Percentiles rank a stretch among this genome's conserved stretches.
Conservation (phyloP, 2,113 vertebrate genomes). For the Anarrhichthys ocellatus region DNA sequence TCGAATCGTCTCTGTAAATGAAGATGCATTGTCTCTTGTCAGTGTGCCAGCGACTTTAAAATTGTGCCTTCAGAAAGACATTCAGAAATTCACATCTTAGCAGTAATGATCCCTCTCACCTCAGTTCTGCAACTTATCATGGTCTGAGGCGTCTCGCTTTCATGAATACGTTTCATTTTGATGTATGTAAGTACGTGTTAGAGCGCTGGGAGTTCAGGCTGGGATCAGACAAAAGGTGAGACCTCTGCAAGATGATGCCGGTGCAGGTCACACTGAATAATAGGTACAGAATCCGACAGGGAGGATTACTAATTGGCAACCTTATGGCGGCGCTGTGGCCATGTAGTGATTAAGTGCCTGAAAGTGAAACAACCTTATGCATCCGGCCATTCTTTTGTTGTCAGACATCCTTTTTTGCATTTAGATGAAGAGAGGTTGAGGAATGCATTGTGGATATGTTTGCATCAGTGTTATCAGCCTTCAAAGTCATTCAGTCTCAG, state of each 20-base stretch:
- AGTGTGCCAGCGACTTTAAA: constrained; percentile 25
- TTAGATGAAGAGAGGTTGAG: constrained; percentile 47
- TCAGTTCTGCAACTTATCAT: constrained; percentile 1
- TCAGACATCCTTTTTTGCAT: constrained; percentile 52
- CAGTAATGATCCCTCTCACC: constrained; percentile 19
- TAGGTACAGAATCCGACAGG: constrained; percentile 37
- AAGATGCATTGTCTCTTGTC: constrained; percentile 42
- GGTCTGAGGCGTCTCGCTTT: constrained; percentile 22
- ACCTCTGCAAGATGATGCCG: constrained; percentile 16
- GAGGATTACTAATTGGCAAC: constrained; percentile 50
- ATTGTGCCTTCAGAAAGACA: constrained; percentile 41
- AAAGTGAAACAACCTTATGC: constrained; percentile 27
- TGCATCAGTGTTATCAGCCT: constrained; percentile 66
- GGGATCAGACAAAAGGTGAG: constrained; percentile 18
- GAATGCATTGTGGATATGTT: constrained; percentile 64
- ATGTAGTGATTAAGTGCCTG: constrained; percentile 43
- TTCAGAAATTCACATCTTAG: constrained; percentile 32
- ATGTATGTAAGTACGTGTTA: constrained; percentile 19
- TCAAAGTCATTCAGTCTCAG: constrained; percentile 59
- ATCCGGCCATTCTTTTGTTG: constrained; percentile 39
- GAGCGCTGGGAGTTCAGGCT: constrained; percentile 13
- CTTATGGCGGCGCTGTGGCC: constrained; percentile 21
- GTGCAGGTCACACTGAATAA: constrained; percentile 45
- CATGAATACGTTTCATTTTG: constrained; percentile 18
- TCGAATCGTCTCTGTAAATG: constrained; percentile 56